A percentile compares a stretch with the other conserved stretches of the same genome.
phyloP scores from a whole-genome alignment of 2,888 invertebrate species.

The Hesperia comma region DNA sequence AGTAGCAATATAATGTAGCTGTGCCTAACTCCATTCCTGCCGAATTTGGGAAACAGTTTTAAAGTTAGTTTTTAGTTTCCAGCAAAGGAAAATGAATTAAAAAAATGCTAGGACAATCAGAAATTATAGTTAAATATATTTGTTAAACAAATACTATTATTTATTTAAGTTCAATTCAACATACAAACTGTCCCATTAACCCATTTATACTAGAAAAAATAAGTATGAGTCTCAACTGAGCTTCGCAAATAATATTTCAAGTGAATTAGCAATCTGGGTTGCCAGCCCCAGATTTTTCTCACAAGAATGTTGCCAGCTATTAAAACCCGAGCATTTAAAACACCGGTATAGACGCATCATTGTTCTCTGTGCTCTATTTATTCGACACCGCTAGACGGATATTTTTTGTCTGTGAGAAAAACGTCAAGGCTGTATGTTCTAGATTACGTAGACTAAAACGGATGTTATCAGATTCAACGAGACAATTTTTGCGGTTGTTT shows the following conservation, averaged over 20 bases:
- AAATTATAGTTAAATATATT: too few relatives aligned
- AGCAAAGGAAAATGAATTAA: too few relatives aligned
- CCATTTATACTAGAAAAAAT: too few relatives aligned
- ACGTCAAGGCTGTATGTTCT: slow-evolving; percentile 38
- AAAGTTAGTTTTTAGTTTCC: too few relatives aligned
- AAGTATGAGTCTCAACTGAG: too few relatives aligned
- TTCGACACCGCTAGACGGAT: slow-evolving; percentile 58
- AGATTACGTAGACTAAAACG: slow-evolving; percentile 26
- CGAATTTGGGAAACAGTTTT: too few relatives aligned
- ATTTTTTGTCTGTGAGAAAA: slow-evolving; percentile 40
- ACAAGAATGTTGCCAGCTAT: slow-evolving; percentile 44
- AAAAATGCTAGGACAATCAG: too few relatives aligned
- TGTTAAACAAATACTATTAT: too few relatives aligned
- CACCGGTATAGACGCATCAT: slow-evolving; percentile 63
- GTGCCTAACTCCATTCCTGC: too few relatives aligned
- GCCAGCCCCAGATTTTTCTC: slow-evolving; percentile 43
- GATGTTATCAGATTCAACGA: slow-evolving; percentile 33
- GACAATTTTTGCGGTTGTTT: slow-evolving; percentile 29
- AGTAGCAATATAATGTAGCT: too few relatives aligned
- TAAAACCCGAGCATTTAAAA: slow-evolving; percentile 47
- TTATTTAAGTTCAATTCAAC: too few relatives aligned
- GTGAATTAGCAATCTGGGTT: slow-evolving; percentile 29
- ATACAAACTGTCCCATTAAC: too few relatives aligned
- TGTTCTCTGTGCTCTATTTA: slow-evolving; percentile 77
- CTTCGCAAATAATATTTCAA: not conserved